Conservation (phyloP, 2,888 invertebrate species). For the Osedax frankpressi region DNA sequence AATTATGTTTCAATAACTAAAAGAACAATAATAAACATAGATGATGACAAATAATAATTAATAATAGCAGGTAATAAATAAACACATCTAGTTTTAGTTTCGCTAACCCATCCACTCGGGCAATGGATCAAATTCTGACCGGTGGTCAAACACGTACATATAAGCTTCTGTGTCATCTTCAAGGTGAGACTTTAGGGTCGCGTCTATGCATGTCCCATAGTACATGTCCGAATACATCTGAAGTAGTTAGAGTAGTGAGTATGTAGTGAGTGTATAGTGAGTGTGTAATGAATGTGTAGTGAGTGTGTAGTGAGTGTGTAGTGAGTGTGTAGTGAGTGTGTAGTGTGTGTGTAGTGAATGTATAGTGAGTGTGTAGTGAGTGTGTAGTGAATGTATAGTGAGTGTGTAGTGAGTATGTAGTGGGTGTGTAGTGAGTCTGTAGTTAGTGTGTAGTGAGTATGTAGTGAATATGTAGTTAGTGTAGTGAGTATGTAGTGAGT, state of each 20-base stretch:
- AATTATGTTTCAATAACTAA: too few relatives aligned
- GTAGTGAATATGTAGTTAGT: too few relatives aligned
- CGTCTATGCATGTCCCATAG: slow-evolving; percentile 41
- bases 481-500: too few relatives aligned
- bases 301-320: neutral
- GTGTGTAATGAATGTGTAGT: neutral
- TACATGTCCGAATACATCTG: slow-evolving; percentile 44
- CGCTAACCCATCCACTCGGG: slow-evolving; percentile 46
- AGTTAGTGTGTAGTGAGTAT: too few relatives aligned
- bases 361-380: slow-evolving; percentile 20
- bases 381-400: too few relatives aligned
- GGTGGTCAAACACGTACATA: slow-evolving; percentile 43
- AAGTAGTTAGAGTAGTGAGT: neutral
- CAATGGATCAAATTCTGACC: slow-evolving; percentile 39
- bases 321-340: neutral
- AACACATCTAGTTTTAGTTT: too few relatives aligned
- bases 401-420: too few relatives aligned
- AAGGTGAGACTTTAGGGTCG: slow-evolving; percentile 36
- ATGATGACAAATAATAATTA: too few relatives aligned
- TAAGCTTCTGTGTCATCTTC: slow-evolving; percentile 32
- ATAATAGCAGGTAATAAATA: too few relatives aligned
- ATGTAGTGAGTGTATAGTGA: neutral
- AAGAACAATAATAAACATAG: too few relatives aligned
- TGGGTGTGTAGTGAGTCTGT: too few relatives aligned
- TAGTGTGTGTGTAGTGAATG: slow-evolving; percentile 28